Conservation (phyloP, 2,113 vertebrate species). For the Xiphophorus couchianus region DNA sequence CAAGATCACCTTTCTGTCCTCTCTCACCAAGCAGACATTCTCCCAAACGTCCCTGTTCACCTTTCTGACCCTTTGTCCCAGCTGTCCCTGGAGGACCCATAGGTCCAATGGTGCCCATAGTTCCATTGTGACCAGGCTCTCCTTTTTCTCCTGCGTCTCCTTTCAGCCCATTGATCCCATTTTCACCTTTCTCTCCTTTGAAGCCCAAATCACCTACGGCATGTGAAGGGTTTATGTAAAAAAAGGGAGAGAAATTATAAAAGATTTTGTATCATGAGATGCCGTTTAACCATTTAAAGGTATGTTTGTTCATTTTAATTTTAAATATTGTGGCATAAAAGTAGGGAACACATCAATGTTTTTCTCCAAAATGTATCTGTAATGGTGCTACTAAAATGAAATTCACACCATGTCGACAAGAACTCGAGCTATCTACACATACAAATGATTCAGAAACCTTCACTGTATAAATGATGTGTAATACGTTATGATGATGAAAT, state of each 20-base stretch:
- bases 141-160: constrained; percentile 90
- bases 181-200: constrained; percentile 87
- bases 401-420: not conserved
- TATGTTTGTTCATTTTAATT: not conserved
- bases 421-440: not conserved
- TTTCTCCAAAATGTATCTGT: not conserved
- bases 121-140: constrained; percentile 84
- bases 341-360: not conserved
- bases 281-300: not conserved
- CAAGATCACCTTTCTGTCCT: constrained; percentile 80
- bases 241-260: not conserved
- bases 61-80: constrained; percentile 87
- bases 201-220: constrained; percentile 84
- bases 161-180: constrained; percentile 83
- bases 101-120: constrained; percentile 81
- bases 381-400: not conserved
- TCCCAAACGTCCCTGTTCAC: constrained; percentile 83
- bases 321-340: not conserved
- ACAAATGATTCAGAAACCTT: not conserved
- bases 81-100: constrained; percentile 77
- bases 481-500: not conserved
- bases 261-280: not conserved
- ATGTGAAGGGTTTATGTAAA: constrained; percentile 5
- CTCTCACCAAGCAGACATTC: constrained; percentile 76
- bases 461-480: not conserved